Evolutionary conservation across 2,113 vertebrate species (phyloP).

Genomic region (Microcebus jonahi): DNA sequence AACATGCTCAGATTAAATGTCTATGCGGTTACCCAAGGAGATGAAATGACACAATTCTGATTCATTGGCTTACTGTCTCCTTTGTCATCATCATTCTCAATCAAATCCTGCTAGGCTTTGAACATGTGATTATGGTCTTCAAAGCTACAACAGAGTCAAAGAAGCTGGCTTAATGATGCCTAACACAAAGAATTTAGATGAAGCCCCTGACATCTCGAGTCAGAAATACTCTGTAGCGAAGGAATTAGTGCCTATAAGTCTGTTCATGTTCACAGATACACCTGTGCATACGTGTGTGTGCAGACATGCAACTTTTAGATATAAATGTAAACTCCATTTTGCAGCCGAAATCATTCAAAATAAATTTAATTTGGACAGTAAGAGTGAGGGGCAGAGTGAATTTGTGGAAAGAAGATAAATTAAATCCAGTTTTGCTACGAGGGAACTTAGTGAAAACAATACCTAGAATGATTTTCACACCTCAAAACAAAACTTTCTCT

Average conservation of each 20-base stretch:
- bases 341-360: neutral
- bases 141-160: neutral
- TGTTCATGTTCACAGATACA: neutral
- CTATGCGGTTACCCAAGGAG: constrained; percentile 36
- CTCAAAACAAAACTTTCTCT: neutral
- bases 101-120: constrained; percentile 24
- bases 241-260: neutral
- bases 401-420: neutral
- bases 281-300: neutral
- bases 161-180: constrained; percentile 4
- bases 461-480: neutral
- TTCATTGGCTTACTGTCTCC: neutral
- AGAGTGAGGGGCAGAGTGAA: neutral
- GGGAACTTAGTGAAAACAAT: neutral
- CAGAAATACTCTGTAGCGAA: neutral
- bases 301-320: neutral
- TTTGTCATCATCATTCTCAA: neutral
- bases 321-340: neutral
- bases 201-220: neutral
- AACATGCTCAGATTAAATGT: constrained; percentile 42
- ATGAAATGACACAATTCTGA: constrained; percentile 42
- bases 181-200: constrained; percentile 37
- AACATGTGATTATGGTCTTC: constrained; percentile 41
- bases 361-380: neutral
- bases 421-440: neutral